A percentile compares a stretch with the other conserved stretches of the same genome.
Conservation (phyloP, 2,888 invertebrate species). For the Hypena proboscidalis region DNA sequence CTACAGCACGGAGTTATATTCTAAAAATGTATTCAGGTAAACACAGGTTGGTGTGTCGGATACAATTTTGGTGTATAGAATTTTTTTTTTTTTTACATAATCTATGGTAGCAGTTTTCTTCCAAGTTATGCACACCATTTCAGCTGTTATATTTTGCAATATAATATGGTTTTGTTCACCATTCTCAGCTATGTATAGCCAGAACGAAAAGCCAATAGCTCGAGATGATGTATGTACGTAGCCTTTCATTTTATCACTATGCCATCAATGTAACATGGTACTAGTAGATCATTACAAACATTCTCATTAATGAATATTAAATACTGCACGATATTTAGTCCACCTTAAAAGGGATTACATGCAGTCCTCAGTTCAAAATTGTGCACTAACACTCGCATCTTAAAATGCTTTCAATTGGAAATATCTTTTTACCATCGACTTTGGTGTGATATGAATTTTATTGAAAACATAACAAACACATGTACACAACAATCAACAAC, state of each 20-base stretch:
- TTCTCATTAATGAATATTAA: constrained; percentile 1
- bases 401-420: constrained; percentile 25
- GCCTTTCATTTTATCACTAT: constrained; percentile 16
- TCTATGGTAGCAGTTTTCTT: too few species aligned
- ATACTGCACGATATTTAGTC: constrained; percentile 21
- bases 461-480: too few species aligned
- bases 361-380: constrained; percentile 19
- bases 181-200: constrained; percentile 4
- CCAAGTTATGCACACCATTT: neutral
- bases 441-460: constrained; percentile 7
- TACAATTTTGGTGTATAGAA: constrained; percentile 5
- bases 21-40: constrained; percentile 46
- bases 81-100: neutral
- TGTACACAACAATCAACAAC: too few species aligned
- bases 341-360: constrained; percentile 22
- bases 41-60: constrained; percentile 47
- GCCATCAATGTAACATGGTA: constrained; percentile 8
- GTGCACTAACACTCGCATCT: constrained; percentile 34
- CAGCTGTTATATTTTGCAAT: neutral
- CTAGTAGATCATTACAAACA: constrained; percentile 19
- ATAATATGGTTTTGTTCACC: neutral
- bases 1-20: constrained; percentile 43
- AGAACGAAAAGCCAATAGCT: too few species aligned
- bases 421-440: constrained; percentile 7
- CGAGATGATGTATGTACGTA: constrained; percentile 31